These are phyloP conservation scores for Lissocephala sabroskyi DNA, from an alignment of 2,888 invertebrate genomes.

Conservation along the genomic window DNA sequence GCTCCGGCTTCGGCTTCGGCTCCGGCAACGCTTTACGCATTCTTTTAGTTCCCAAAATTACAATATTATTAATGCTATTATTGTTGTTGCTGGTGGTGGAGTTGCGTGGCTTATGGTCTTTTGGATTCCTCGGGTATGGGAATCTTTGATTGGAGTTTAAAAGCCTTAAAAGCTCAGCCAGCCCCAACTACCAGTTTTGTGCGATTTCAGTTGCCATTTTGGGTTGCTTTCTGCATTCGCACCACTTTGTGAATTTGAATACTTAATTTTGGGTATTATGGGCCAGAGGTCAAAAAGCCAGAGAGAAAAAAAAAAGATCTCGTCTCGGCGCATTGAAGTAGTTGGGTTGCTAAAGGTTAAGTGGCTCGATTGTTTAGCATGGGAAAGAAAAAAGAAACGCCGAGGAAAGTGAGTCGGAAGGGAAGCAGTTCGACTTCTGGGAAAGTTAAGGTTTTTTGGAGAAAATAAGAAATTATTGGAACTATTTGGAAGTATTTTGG, in stretches of 20 bases:
- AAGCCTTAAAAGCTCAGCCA: slow-evolving; percentile 53
- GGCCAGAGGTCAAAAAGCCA: slow-evolving; percentile 16
- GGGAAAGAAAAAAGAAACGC: no score
- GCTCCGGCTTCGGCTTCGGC: no score
- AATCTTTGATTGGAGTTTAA: slow-evolving; percentile 61
- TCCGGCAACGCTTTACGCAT: slow-evolving; percentile 33
- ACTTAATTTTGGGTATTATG: slow-evolving; percentile 11
- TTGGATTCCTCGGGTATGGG: no score
- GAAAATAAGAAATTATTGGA: no score
- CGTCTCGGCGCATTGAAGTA: slow-evolving; percentile 46
- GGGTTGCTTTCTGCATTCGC: slow-evolving; percentile 52
- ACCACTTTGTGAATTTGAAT: slow-evolving; percentile 11
- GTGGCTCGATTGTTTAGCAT: background rate
- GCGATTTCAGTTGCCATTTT: slow-evolving; percentile 57
- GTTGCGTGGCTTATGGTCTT: slow-evolving; percentile 38
- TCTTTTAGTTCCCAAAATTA: slow-evolving; percentile 51
- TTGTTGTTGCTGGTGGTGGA: slow-evolving; percentile 15
- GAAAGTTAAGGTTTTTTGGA: no score
- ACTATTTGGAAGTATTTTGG: slow-evolving; percentile 1
- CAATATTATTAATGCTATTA: slow-evolving; percentile 55
- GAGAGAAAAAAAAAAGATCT: slow-evolving; percentile 29
- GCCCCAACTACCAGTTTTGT: slow-evolving; percentile 55
- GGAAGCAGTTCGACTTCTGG: slow-evolving; percentile 27
- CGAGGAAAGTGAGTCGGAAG: slow-evolving; percentile 23
- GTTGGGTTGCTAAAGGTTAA: no score